Evolutionary conservation across 2,113 vertebrate genomes (phyloP), one percentile per base, ranked within the genome.

Genomic region (Dunckerocampus dactyliophorus): DNA sequence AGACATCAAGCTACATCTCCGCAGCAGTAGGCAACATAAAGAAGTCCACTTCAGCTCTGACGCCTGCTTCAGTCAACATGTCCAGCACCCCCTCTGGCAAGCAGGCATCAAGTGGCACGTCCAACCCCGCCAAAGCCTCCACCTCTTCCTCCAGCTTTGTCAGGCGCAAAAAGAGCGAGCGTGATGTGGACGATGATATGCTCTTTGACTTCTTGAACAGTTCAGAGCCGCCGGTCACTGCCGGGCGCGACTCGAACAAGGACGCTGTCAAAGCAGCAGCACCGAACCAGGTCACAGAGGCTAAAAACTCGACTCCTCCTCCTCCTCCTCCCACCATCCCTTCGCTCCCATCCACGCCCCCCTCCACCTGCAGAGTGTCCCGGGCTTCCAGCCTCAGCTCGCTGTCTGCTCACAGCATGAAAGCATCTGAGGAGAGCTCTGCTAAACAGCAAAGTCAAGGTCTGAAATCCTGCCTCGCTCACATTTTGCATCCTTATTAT

Each of bases 131-230:
- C 7, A 12, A 73, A 6, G 85, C 84, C 58, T 59, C 82, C 16
- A 45, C 87, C 52, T 94, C 92, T 84, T 72, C 85, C 48, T 90
- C 93, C 6, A 90, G 92, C 69, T 98, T 99, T 76, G 93, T 98
- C 62, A 91, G 94, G 82, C 93, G 90, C 61, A 96, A 90, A 85
- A 97, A 95, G 70, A 82, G 75, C 8, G 81, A 86, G 59, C 90
- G 91, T 5, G 94, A 98, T 66, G 92, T 96, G 59, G 89, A 96
- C n/a, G 97, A 99, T 53, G 95, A 99, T 67, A 85, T 95, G 71
- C 90, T 99, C 0, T 99, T 99, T 89, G 93, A 99, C 87, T 99
- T 99, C 88, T 92, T 99, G 61, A 99, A 99, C 81, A 99, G 97
- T 79, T 93, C 95, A 0, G 94, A 97, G 52, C 94, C 95, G 43